phyloP scores from a whole-genome alignment of 2,888 invertebrate genomes.

The Panorpa germanica region DNA sequence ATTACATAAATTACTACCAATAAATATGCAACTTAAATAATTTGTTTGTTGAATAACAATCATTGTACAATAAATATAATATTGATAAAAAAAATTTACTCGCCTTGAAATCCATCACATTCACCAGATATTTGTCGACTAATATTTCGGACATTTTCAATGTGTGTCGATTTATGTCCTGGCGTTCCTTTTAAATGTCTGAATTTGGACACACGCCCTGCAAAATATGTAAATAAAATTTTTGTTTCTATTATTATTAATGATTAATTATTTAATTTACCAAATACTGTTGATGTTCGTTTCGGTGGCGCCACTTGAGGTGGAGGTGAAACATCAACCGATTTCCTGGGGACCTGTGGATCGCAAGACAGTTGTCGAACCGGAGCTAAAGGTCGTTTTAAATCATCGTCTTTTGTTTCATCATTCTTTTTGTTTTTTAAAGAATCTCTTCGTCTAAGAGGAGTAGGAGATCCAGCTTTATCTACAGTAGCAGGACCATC shows the following conservation, averaged over 20 bases:
- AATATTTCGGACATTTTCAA: slow-evolving; percentile 80
- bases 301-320: slow-evolving; percentile 49
- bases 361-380: slow-evolving; percentile 9
- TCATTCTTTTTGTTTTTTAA: slow-evolving; percentile 42
- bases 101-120: slow-evolving; percentile 83
- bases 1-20: slow-evolving; percentile 13
- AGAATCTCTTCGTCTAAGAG: slow-evolving; percentile 47
- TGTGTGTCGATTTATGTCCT: slow-evolving; percentile 76
- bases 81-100: slow-evolving; percentile 14
- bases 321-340: slow-evolving; percentile 23
- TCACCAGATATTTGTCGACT: slow-evolving; percentile 86
- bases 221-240: slow-evolving; percentile 12
- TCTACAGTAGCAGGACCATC: slow-evolving; percentile 33
- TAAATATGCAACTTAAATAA: slow-evolving; percentile 5
- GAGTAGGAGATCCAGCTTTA: slow-evolving; percentile 54
- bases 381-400: slow-evolving; percentile 13
- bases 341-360: slow-evolving; percentile 12
- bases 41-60: slow-evolving; percentile 5
- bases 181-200: slow-evolving; percentile 82
- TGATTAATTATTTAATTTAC: slow-evolving; percentile 23
- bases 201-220: slow-evolving; percentile 76
- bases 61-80: neutral
- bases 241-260: slow-evolving; percentile 3
- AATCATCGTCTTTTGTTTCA: slow-evolving; percentile 28
- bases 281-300: slow-evolving; percentile 71